A percentile compares a stretch with the other conserved stretches of the same genome.
Conservation (phyloP, 2,113 vertebrate species). For the Gulo gulo region DNA sequence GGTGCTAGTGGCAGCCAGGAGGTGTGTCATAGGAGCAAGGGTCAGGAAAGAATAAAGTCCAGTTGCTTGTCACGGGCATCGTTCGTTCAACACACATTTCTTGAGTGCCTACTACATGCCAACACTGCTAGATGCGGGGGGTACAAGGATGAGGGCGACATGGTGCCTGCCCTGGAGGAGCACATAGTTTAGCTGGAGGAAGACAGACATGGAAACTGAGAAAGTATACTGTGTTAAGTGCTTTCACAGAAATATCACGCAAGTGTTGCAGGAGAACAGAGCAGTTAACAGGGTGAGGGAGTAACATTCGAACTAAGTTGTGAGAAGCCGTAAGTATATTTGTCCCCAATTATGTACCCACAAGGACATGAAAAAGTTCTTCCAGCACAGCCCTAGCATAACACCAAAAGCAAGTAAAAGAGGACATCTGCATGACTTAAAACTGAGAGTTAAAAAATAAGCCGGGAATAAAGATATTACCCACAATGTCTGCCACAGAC, state of each 20-base stretch:
- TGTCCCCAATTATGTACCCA: background rate
- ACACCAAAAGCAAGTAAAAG: slow-evolving; percentile 1
- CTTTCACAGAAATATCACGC: slow-evolving; percentile 6
- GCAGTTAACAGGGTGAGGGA: background rate
- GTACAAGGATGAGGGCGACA: slow-evolving; percentile 51
- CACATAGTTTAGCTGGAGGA: slow-evolving; percentile 59
- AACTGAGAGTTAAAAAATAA: slow-evolving; percentile 25
- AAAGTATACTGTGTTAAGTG: background rate
- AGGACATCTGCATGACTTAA: slow-evolving; percentile 15
- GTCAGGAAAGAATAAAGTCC: slow-evolving; percentile 75
- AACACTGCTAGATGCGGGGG: slow-evolving; percentile 55
- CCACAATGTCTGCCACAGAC: background rate
- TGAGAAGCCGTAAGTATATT: background rate
- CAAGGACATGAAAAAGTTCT: slow-evolving; percentile 14
- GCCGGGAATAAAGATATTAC: background rate
- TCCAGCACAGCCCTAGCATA: background rate
- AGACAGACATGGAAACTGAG: slow-evolving; percentile 61
- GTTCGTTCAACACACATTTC: slow-evolving; percentile 63
- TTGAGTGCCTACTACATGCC: slow-evolving; percentile 69
- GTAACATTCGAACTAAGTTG: background rate
- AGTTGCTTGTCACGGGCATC: slow-evolving; percentile 64
- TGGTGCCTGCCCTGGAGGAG: slow-evolving; percentile 51
- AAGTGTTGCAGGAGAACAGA: background rate
- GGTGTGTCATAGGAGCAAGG: slow-evolving; percentile 65
- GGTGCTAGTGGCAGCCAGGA: slow-evolving; percentile 46